Evolutionary conservation across 2,888 invertebrate species (phyloP), one percentile per base, ranked within the genome.

Genomic region (Lasioglossum zephyrum): DNA sequence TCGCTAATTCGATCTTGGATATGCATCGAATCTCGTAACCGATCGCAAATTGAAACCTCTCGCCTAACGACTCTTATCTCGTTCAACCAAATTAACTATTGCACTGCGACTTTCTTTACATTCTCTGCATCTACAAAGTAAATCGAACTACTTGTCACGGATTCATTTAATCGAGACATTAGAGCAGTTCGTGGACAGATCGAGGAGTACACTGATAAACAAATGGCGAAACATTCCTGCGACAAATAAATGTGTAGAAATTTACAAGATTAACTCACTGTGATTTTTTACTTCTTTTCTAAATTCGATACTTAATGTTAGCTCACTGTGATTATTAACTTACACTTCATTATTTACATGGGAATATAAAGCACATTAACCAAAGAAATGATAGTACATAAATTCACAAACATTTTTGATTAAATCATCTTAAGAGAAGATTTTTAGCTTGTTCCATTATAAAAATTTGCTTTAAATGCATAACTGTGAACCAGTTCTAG

Each of bases 1-100:
- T 74, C 63, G 60, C 26, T 26, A 26, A 60, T 57, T 74, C 76
- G 72, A 81, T 76, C 53, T 79, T 39, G 49, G 8, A 13, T 53
- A 85, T 70, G 69, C 63, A 76, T 76, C 79, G 44, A 79, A 84
- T 84, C 57, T 49, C 41, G 53, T 31, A 39, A 75, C 31, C 47
- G 16, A 72, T 70, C 69, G 70, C 13, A 11, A 22, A 39, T 36
- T 36, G n/a, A 60, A 57, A 36, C 39, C 36, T 6, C 22, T 66
- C 18, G 39, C 39, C 39, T 69, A 39, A 69, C 6, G 36, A 39
- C 69, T 36, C 69, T 69, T 39, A 36, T 63, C 63, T 36, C 63
- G 63, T 63, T 66, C 26, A 8, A 60, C 13, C 16, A 13, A 53
- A 0, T 53, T 53, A 53, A 22, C 9, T 53, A 2, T 53, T 22